Conservation (phyloP, 2,113 vertebrate species). For the Chaetodon auriga region DNA sequence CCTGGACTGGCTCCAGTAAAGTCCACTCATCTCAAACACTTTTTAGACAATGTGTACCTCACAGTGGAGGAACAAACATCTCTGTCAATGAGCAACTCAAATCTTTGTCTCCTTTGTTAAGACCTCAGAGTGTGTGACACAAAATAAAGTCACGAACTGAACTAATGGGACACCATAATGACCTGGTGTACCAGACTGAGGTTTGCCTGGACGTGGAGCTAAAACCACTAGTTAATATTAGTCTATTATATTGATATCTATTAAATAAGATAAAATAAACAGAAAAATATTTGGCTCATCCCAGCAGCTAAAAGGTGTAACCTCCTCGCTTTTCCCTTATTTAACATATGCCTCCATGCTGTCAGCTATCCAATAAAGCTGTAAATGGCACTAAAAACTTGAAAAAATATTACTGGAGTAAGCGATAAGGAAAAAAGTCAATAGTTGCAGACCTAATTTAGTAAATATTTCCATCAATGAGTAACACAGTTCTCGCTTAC, state of each 20-base stretch:
- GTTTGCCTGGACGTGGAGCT: neutral
- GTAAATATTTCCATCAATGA: neutral
- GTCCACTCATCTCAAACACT: neutral
- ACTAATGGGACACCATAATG: too few species aligned
- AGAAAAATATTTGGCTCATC: too few species aligned
- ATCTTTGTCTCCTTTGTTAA: neutral
- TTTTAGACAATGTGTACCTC: neutral
- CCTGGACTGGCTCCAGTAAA: neutral
- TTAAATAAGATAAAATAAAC: too few species aligned
- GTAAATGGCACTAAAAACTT: too few species aligned
- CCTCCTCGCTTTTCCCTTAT: neutral
- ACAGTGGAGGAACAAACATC: neutral
- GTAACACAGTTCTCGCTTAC: neutral
- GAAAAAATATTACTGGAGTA: neutral
- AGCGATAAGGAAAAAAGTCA: neutral
- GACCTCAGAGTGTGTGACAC: neutral
- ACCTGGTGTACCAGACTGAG: neutral
- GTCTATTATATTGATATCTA: too few species aligned
- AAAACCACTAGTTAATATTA: too few species aligned
- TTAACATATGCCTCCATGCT: neutral
- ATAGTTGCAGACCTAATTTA: neutral
- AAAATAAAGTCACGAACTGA: neutral
- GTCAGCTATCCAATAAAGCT: neutral
- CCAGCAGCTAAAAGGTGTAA: too few species aligned
- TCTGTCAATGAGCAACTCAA: conserved; percentile 1